phyloP scores from a whole-genome alignment of 2,888 invertebrate species.

The Globia sparganii region DNA sequence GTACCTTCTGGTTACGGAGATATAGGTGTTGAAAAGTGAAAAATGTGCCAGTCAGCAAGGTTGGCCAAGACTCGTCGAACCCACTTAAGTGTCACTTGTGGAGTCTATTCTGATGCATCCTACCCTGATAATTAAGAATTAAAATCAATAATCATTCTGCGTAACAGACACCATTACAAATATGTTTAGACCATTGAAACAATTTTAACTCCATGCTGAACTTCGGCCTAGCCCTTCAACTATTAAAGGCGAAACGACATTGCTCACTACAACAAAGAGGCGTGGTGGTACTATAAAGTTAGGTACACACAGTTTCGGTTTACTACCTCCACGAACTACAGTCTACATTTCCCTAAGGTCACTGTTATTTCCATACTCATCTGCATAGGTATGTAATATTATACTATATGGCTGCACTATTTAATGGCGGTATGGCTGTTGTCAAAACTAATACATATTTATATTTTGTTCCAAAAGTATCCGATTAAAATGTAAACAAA shows the following conservation, averaged over 20 bases:
- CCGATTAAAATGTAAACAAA: neutral
- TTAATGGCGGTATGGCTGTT: neutral
- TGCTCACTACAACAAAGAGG: slow-evolving; percentile 15
- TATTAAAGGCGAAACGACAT: neutral
- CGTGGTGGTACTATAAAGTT: slow-evolving; percentile 18
- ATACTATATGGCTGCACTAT: slow-evolving; percentile 12
- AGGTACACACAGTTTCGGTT: slow-evolving; percentile 38
- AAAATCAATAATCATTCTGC: too few relatives aligned
- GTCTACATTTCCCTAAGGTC: slow-evolving; percentile 41
- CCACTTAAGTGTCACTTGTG: neutral
- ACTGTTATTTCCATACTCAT: slow-evolving; percentile 33
- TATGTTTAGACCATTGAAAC: too few relatives aligned
- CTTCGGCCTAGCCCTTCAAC: slow-evolving; percentile 2
- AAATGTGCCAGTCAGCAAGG: neutral
- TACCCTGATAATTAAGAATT: neutral
- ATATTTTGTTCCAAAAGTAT: neutral
- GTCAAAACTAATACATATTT: neutral
- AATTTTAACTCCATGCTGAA: neutral
- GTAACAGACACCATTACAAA: too few relatives aligned
- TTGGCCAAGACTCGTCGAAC: neutral
- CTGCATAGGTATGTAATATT: slow-evolving; percentile 30
- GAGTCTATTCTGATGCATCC: neutral
- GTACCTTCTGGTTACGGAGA: too few relatives aligned
- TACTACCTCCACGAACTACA: slow-evolving; percentile 20
- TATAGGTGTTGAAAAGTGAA: too few relatives aligned